Base-by-base conservation (phyloP, 2,797 vertebrate species). In the Hybognathus amarus region DNA sequence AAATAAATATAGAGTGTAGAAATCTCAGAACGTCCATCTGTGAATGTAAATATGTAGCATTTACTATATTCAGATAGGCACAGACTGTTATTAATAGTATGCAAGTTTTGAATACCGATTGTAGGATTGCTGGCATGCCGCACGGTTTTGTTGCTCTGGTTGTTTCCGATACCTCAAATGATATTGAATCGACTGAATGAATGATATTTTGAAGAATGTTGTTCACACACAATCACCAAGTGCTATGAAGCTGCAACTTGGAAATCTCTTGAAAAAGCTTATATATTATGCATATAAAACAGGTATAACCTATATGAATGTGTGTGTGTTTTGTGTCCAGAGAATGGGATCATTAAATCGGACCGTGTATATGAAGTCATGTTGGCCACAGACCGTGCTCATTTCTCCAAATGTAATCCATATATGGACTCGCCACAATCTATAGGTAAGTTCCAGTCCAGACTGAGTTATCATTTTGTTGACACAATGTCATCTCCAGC, bases 361-460 rank as follows among this genome's bases (percentile, higher is more conserved):
- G 98, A 99, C 88, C 97, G 96, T 90, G 98, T 99, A 79, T 99
- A 97, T 88, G 97, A 99, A 95, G 97, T 98, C 90, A 98, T 99
- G 97, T 91, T 99, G 93, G 94, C 95, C 87, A 99, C 98, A 87
- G 98, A 99, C 91, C 96, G 98, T 80, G 95, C 94, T 71, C 96
- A 99, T 85, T 99, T 97, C 94, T 97, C 97, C 88, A 97, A 96
- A 91, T 97, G 96, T 93, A 99, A 99, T 89, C 97, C 98, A 18
- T 99, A 99, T 83, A 99, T 99, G 97, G 98, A 99, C 93, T 99
- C 98, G 54, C 98, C 98, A 6, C 98, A 99, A 91, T 98, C 98
- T 90, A 98, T 97, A 96, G 96, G 96, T 97, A 94, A 92, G 93
- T n/a, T 33, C 27, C 3, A 24, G n/a, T 70, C 30, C n/a, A 47